phyloP scores from a whole-genome alignment of 2,797 vertebrate species.

The Bradypodion pumilum region DNA sequence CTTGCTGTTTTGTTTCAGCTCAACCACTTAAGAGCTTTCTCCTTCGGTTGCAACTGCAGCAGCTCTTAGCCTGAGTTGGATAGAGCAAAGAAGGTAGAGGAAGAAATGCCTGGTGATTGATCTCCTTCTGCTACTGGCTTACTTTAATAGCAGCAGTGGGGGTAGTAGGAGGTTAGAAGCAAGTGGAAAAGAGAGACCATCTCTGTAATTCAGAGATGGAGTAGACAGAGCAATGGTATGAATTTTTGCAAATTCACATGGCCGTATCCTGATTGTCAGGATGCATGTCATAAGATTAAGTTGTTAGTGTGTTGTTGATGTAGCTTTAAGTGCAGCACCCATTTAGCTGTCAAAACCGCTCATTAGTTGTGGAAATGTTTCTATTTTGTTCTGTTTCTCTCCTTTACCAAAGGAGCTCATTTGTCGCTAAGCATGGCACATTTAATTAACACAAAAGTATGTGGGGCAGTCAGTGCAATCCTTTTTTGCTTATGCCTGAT shows the following conservation, averaged over 20 bases:
- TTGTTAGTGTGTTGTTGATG: not conserved
- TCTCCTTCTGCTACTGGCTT: not conserved
- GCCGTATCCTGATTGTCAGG: not conserved
- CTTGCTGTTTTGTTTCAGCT: not conserved
- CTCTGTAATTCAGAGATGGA: not conserved
- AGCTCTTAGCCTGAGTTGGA: not conserved
- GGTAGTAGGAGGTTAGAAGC: not conserved
- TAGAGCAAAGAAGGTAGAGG: not conserved
- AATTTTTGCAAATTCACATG: not conserved
- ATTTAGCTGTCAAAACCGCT: not conserved
- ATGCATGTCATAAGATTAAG: not conserved
- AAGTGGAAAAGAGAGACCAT: not conserved
- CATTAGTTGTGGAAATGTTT: not conserved
- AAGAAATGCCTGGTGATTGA: not conserved
- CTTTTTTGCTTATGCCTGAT: not conserved
- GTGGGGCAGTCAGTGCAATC: not conserved
- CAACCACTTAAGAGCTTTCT: not conserved
- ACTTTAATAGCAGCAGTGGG: not conserved
- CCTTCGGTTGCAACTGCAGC: not conserved
- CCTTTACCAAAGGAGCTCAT: not conserved
- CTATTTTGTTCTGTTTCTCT: not conserved
- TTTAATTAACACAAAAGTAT: not conserved
- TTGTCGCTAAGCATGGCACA: not conserved
- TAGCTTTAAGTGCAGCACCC: slow-evolving; percentile 2
- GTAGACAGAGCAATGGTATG: not conserved